Percentiles rank a stretch among this genome's conserved stretches.
These are phyloP conservation scores for Pterocles gutturalis DNA, from an alignment of 2,113 vertebrate genomes.

Conservation along the genomic window DNA sequence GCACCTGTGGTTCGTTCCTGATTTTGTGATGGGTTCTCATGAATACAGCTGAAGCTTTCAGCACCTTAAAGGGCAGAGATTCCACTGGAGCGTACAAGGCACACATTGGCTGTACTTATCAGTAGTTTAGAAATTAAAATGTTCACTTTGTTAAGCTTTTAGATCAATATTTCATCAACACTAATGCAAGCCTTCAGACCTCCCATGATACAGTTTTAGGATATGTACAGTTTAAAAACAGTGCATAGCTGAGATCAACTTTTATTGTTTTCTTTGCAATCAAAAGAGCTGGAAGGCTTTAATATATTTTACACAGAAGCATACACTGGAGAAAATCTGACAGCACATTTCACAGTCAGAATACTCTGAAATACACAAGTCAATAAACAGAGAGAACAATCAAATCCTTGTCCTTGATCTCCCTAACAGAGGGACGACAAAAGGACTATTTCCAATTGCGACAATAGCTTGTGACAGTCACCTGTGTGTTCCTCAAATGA, in stretches of 20 bases:
- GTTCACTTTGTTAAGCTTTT: neutral
- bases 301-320: neutral
- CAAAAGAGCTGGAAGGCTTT: neutral
- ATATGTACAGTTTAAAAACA: neutral
- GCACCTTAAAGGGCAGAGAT: neutral
- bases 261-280: neutral
- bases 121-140: neutral
- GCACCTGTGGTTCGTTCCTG: neutral
- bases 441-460: neutral
- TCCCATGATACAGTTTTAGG: neutral
- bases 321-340: neutral
- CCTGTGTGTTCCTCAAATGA: neutral
- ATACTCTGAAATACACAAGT: neutral
- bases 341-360: slow-evolving; percentile 3
- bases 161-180: neutral
- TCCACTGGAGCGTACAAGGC: neutral
- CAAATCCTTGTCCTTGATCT: slow-evolving; percentile 3
- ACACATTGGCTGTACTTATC: neutral
- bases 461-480: slow-evolving; percentile 23
- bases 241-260: neutral
- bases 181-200: neutral
- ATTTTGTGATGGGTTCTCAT: neutral
- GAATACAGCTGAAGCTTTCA: neutral
- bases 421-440: neutral
- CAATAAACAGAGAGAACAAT: slow-evolving; percentile 16